phyloP scores from a whole-genome alignment of 2,113 vertebrate species.

The Rhinoderma darwinii region DNA sequence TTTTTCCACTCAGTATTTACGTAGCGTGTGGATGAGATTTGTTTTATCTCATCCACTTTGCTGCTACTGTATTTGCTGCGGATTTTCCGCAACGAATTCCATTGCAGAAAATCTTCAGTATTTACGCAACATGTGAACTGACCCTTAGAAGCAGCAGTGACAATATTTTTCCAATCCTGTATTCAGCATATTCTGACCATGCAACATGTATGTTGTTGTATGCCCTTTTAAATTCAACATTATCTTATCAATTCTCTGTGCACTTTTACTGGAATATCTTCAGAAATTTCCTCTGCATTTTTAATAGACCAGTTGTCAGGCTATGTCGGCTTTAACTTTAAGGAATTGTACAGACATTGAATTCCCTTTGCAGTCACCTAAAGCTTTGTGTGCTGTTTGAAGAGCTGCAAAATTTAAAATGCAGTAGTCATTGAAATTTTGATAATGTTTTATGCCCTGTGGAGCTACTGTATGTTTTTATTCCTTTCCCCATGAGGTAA shows the following conservation, averaged over 20 bases:
- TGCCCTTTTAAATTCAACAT: background rate
- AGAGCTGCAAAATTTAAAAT: constrained; percentile 66
- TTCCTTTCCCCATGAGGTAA: constrained; percentile 67
- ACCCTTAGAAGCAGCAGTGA: background rate
- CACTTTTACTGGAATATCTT: background rate
- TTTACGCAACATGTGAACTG: too few species aligned
- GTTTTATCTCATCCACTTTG: too few species aligned
- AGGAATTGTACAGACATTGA: constrained; percentile 19
- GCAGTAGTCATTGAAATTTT: constrained; percentile 64
- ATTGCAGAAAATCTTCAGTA: too few species aligned
- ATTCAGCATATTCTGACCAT: background rate
- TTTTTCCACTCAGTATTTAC: too few species aligned
- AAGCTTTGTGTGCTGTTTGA: constrained; percentile 53
- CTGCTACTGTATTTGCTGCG: too few species aligned
- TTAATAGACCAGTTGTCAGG: background rate
- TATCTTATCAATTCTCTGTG: background rate
- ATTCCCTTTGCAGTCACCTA: constrained; percentile 61
- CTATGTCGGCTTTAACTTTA: constrained; percentile 15
- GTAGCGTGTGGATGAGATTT: too few species aligned
- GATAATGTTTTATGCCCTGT: constrained; percentile 67
- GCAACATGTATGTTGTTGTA: background rate
- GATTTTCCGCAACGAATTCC: too few species aligned
- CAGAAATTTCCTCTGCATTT: background rate
- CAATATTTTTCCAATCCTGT: too few species aligned
- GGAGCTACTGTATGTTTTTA: constrained; percentile 65